Evolutionary conservation across 2,888 invertebrate species (phyloP).

Genomic region (Drymonia ruficornis): DNA sequence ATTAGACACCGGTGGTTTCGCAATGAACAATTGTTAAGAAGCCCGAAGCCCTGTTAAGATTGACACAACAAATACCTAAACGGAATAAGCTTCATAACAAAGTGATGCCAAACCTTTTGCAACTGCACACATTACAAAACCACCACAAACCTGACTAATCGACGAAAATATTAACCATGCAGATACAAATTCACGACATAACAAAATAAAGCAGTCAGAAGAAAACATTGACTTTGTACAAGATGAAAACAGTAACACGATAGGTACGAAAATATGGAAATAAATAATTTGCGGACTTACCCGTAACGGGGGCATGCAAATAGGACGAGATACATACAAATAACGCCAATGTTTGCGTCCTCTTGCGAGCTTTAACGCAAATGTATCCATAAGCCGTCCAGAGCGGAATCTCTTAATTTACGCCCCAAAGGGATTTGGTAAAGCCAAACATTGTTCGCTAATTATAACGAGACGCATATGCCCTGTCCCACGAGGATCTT

Average conservation of each 20-base stretch:
- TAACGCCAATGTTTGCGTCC: conserved; percentile 40
- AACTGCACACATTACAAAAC: too few species aligned
- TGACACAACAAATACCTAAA: too few species aligned
- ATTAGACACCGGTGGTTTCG: too few species aligned
- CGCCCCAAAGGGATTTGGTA: conserved; percentile 83
- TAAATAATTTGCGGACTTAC: conserved; percentile 52
- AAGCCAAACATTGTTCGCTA: conserved; percentile 85
- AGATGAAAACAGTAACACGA: conserved; percentile 32
- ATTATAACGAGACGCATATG: conserved; percentile 83
- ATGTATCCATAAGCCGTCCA: conserved; percentile 76
- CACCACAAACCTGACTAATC: too few species aligned
- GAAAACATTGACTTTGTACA: neutral
- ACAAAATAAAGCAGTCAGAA: too few species aligned
- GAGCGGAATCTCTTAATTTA: conserved; percentile 82
- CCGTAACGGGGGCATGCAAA: conserved; percentile 52
- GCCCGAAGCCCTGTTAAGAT: too few species aligned
- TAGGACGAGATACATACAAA: conserved; percentile 55
- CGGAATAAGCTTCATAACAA: too few species aligned
- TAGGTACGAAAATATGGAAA: conserved; percentile 31
- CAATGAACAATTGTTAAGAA: too few species aligned
- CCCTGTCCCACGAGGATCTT: conserved; percentile 77
- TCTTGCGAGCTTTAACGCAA: conserved; percentile 66
- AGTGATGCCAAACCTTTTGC: too few species aligned
- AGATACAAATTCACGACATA: too few species aligned
- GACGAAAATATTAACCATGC: too few species aligned